Evolutionary conservation across 1,140 invertebrate species (phyloP), one percentile per base, ranked within the genome.

Genomic region (Cardiocondyla obscurior): DNA sequence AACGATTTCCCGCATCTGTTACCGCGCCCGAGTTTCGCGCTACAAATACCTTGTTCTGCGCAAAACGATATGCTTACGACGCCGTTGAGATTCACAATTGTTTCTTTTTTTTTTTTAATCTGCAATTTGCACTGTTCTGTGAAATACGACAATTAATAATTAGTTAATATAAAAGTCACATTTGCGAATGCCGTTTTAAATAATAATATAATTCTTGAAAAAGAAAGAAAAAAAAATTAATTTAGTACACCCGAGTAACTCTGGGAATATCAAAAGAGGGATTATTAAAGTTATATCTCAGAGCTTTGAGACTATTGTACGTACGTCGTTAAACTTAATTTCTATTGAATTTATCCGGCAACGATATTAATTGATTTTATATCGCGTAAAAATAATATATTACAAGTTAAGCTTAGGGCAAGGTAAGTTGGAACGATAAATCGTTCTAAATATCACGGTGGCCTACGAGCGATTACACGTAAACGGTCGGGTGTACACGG

Each of bases 351-450:
- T 67, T 46, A 8, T 42, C n/a, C 25, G 14, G n/a, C 16, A 25
- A 12, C 12, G 42, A 28, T 67, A 46, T 67, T 67, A 67, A 46
- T 67, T n/a, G 39, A 67, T n/a, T 30, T 16, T 46, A n/a, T 3
- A 6, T 69, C n/a, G 19, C 7, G 19, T 33, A 58, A 44, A 65
- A 49, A 42, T 60, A n/a, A 12, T n/a, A 5, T 44, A 39, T 30
- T 25, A 33, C 62, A 44, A 74, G 33, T 19, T 19, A n/a, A 64
- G 22, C 22, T 72, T 51, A 55, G 14, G 19, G 8, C 19, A 82
- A 83, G 84, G 90, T 90, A 90, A 92, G 90, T 89, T 83, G 83
- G n/a, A 64, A 73, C 77, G 72, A 92, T 92, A 92, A 91, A 92
- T 92, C 69, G 72, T 84, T 90, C 86, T 89, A 90, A 90, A 90